Evolutionary conservation across 2,113 vertebrate genomes (phyloP).

Genomic region (Sylvilagus bachmani): DNA sequence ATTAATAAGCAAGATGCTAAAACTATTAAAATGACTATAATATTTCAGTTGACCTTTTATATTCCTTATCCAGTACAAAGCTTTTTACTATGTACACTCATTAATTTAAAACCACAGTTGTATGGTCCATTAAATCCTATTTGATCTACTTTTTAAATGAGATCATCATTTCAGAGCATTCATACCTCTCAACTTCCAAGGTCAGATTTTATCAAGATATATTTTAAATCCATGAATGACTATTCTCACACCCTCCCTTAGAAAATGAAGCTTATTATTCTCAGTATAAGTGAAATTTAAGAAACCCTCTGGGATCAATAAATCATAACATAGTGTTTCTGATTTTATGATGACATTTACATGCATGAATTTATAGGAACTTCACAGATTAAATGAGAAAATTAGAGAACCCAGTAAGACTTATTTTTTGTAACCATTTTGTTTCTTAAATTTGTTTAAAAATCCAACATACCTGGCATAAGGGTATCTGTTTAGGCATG

Average conservation of each 20-base stretch:
- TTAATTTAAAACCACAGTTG: slow-evolving; percentile 69
- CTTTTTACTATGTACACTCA: slow-evolving; percentile 63
- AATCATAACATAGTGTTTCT: slow-evolving; percentile 7
- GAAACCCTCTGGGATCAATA: slow-evolving; percentile 13
- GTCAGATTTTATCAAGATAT: slow-evolving; percentile 56
- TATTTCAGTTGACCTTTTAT: slow-evolving; percentile 67
- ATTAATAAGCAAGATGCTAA: slow-evolving; percentile 61
- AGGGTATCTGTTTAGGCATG: not conserved
- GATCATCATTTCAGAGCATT: slow-evolving; percentile 57
- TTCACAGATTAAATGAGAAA: slow-evolving; percentile 56
- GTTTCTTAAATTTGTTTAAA: slow-evolving; percentile 29
- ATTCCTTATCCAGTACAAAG: slow-evolving; percentile 43
- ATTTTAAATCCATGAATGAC: slow-evolving; percentile 57
- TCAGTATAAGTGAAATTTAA: slow-evolving; percentile 51
- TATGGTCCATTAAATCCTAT: slow-evolving; percentile 62
- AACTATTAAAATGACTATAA: slow-evolving; percentile 64
- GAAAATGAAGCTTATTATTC: slow-evolving; percentile 52
- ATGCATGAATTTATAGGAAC: slow-evolving; percentile 31
- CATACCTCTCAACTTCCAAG: slow-evolving; percentile 22
- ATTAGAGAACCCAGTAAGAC: slow-evolving; percentile 40
- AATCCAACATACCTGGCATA: not conserved
- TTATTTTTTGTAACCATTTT: not conserved
- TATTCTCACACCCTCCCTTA: slow-evolving; percentile 26
- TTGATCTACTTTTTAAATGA: slow-evolving; percentile 62
- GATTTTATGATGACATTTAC: slow-evolving; percentile 55